Conservation (phyloP, 2,797 vertebrate genomes). For the Alectoris magna region DNA sequence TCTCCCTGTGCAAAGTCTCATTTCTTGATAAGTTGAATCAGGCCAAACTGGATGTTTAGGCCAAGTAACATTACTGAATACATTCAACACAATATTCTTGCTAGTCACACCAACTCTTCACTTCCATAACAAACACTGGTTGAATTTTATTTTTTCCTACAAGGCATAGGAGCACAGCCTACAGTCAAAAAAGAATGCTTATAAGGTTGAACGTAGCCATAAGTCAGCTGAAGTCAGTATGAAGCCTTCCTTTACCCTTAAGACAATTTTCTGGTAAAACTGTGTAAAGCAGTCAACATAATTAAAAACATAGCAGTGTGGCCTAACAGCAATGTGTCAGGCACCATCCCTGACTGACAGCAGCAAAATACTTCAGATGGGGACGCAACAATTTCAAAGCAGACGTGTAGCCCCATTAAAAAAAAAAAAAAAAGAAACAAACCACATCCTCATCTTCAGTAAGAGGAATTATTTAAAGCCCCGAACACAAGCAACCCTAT, state of each 20-base stretch:
- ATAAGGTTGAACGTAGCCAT: accelerated
- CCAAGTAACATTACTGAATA: neutral
- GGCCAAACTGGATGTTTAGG: neutral
- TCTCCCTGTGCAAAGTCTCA: neutral
- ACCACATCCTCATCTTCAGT: accelerated
- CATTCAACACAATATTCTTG: neutral
- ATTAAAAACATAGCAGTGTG: accelerated
- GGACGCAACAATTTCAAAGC: neutral
- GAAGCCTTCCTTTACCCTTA: neutral
- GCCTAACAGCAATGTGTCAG: neutral
- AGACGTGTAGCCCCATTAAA: accelerated
- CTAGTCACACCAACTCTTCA: neutral
- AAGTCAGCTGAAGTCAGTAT: accelerated
- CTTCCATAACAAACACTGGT: neutral
- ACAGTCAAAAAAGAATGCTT: accelerated
- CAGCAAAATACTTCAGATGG: neutral
- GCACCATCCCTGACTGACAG: neutral
- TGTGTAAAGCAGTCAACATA: neutral
- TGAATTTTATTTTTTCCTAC: neutral
- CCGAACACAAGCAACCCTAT: neutral
- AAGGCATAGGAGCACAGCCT: neutral
- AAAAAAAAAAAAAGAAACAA: neutral
- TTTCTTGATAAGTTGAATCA: no score
- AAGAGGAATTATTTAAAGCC: neutral
- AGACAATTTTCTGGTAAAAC: neutral